phyloP scores from a whole-genome alignment of 2,113 vertebrate genomes.

The Cariama cristata region DNA sequence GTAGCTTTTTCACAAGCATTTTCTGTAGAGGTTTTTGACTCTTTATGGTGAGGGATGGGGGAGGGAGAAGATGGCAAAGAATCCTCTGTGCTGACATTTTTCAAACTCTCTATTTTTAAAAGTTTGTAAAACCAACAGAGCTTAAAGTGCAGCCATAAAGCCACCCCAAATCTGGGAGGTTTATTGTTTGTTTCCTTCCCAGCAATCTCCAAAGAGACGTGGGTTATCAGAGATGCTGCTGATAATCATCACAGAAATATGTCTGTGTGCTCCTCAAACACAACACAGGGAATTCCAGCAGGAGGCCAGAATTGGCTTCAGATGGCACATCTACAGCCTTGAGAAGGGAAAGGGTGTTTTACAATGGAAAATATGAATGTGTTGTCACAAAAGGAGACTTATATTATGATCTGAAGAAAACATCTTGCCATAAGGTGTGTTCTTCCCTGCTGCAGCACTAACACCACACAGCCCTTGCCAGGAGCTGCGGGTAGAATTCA shows the following conservation, averaged over 20 bases:
- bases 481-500: background rate
- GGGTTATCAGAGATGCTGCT: constrained; percentile 56
- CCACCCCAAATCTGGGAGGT: constrained; percentile 61
- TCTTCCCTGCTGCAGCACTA: background rate
- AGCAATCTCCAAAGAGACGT: constrained; percentile 37
- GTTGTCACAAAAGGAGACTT: background rate
- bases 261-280: constrained; percentile 29
- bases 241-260: constrained; percentile 70
- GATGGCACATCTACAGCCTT: background rate
- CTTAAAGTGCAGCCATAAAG: constrained; percentile 60
- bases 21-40: background rate
- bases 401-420: background rate
- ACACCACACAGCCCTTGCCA: background rate
- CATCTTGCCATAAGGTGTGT: background rate
- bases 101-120: background rate
- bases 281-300: background rate
- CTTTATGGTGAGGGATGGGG: background rate
- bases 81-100: background rate
- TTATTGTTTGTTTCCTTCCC: constrained; percentile 72
- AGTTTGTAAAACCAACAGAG: constrained; percentile 71
- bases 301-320: background rate
- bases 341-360: background rate
- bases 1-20: background rate
- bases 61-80: background rate
- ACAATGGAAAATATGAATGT: background rate